phyloP scores from a whole-genome alignment of 2,888 invertebrate species.

The Crematogaster levior region DNA sequence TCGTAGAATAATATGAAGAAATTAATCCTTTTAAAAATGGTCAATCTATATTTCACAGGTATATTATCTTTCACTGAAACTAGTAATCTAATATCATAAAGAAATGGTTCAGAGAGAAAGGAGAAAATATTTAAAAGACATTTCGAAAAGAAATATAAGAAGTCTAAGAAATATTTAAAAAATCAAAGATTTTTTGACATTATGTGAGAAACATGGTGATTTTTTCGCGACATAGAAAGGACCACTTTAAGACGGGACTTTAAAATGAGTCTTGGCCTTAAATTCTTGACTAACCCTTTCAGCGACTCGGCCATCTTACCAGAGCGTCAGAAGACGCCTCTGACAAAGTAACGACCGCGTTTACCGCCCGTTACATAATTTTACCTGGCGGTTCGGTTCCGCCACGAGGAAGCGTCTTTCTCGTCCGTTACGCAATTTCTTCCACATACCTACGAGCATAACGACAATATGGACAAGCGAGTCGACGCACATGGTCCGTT shows the following conservation, averaged over 20 bases:
- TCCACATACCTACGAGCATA: constrained; percentile 29
- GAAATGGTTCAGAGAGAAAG: neutral
- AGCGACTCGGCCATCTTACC: constrained; percentile 1
- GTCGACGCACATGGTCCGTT: constrained; percentile 56
- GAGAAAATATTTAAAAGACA: neutral
- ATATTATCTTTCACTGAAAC: neutral
- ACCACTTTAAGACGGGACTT: constrained; percentile 10
- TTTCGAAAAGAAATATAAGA: neutral
- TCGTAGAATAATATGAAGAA: neutral
- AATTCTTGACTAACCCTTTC: constrained; percentile 40
- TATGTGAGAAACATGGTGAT: neutral
- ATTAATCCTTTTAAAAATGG: neutral
- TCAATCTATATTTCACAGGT: neutral
- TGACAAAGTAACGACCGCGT: constrained; percentile 48
- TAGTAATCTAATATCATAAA: neutral
- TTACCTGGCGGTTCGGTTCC: constrained; percentile 35
- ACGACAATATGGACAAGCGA: constrained; percentile 25
- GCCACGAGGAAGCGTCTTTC: constrained; percentile 31
- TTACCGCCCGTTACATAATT: constrained; percentile 54
- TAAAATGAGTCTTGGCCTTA: constrained; percentile 1
- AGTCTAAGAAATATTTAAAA: neutral
- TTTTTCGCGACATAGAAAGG: neutral
- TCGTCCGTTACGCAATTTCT: constrained; percentile 53
- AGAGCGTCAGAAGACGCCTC: constrained; percentile 7
- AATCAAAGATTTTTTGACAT: neutral